These are phyloP conservation scores for Lepisosteus osseus DNA, from an alignment of 2,113 vertebrate species.

Conservation along the genomic window DNA sequence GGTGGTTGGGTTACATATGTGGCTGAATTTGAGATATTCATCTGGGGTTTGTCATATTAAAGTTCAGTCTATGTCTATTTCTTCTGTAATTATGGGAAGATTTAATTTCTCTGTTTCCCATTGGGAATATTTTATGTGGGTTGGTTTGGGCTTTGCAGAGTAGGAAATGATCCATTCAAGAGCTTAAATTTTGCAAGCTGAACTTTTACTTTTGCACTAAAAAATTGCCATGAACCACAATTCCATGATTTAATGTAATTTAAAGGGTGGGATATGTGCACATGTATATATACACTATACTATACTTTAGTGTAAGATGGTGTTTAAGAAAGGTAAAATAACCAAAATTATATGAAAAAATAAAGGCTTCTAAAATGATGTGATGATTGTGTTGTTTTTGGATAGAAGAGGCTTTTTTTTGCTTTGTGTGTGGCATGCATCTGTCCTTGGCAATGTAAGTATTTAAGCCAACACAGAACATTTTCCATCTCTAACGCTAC, in stretches of 20 bases:
- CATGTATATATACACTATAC: conserved; percentile 10
- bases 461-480: conserved; percentile 7
- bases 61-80: conserved; percentile 67
- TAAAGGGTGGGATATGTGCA: conserved; percentile 31
- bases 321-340: conserved; percentile 3
- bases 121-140: conserved; percentile 58
- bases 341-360: conserved; percentile 12
- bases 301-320: conserved; percentile 20
- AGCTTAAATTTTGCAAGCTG: conserved; percentile 50
- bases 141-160: conserved; percentile 53
- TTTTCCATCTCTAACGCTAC: background rate
- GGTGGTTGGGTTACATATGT: conserved; percentile 20
- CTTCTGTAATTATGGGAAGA: conserved; percentile 75
- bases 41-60: conserved; percentile 76
- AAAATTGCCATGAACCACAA: conserved; percentile 54
- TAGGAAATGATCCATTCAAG: conserved; percentile 51
- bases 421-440: conserved; percentile 7
- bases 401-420: conserved; percentile 13
- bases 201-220: conserved; percentile 22
- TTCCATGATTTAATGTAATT: conserved; percentile 53
- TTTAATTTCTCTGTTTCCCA: conserved; percentile 70
- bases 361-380: conserved; percentile 9
- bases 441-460: background rate
- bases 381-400: conserved; percentile 17
- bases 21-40: conserved; percentile 57